These are phyloP conservation scores for Beris chalybata DNA, from an alignment of 2,888 invertebrate genomes.

Conservation along the genomic window DNA sequence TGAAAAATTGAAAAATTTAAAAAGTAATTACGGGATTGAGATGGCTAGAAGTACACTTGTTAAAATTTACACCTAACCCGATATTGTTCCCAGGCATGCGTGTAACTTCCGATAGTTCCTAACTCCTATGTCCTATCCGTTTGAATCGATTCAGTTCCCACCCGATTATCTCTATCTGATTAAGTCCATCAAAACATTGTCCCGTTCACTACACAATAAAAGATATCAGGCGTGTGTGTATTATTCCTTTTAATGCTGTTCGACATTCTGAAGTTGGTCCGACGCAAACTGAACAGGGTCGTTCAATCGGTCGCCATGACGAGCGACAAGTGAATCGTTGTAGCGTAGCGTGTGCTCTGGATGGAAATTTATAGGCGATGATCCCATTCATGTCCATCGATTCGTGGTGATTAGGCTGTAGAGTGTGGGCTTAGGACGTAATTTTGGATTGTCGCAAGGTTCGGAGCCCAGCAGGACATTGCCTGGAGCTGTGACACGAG, in stretches of 20 bases:
- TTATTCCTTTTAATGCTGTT: slow-evolving; percentile 2
- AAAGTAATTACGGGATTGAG: too few species aligned
- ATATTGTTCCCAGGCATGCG: too few species aligned
- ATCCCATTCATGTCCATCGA: slow-evolving; percentile 30
- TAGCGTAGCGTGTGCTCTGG: slow-evolving; percentile 5
- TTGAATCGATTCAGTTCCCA: too few species aligned
- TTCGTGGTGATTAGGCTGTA: slow-evolving; percentile 23
- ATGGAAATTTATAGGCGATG: slow-evolving; percentile 15
- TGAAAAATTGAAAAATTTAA: too few species aligned
- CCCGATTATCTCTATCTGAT: slow-evolving; percentile 16
- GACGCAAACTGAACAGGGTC: background rate
- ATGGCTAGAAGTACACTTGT: too few species aligned
- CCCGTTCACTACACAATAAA: slow-evolving; percentile 20
- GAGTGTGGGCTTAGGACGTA: background rate
- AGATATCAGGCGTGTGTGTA: slow-evolving; percentile 15
- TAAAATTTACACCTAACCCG: too few species aligned
- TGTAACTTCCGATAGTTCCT: too few species aligned
- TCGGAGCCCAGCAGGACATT: slow-evolving; percentile 34
- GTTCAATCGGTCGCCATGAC: background rate
- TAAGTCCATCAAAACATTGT: slow-evolving; percentile 31
- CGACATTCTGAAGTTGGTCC: background rate
- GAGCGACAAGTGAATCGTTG: slow-evolving; percentile 5
- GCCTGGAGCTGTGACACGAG: slow-evolving; percentile 33
- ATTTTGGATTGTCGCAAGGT: background rate
- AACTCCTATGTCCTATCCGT: too few species aligned